Evolutionary conservation across 2,797 vertebrate species (phyloP).

Genomic region (Myotis daubentonii): DNA sequence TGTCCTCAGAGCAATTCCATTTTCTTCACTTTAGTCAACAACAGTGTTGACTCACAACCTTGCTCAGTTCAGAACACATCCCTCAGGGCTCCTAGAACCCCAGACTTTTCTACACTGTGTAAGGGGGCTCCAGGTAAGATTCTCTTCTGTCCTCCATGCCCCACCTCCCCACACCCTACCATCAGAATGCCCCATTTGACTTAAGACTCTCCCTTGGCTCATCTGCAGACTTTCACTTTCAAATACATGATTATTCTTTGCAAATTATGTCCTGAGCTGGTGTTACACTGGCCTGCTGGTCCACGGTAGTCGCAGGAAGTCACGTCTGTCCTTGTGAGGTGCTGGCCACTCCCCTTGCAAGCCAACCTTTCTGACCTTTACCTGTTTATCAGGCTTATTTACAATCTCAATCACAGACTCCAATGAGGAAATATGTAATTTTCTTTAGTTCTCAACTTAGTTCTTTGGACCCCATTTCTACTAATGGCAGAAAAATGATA

Average conservation of each 20-base stretch:
- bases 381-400: not conserved
- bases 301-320: not conserved
- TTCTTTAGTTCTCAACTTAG: slow-evolving; percentile 24
- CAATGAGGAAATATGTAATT: not conserved
- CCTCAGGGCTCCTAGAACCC: not conserved
- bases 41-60: not conserved
- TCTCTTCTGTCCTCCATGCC: not conserved
- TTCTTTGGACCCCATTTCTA: not conserved
- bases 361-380: not conserved
- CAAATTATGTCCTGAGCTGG: not conserved
- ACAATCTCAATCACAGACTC: not conserved
- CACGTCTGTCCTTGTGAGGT: not conserved
- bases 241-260: slow-evolving; percentile 6
- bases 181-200: not conserved
- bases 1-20: slow-evolving; percentile 51
- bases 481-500: slow-evolving; percentile 3
- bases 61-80: not conserved
- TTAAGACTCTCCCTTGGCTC: not conserved
- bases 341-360: not conserved
- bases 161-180: too few relatives aligned
- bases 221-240: slow-evolving; percentile 39
- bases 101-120: not conserved
- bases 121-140: not conserved
- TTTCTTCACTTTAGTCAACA: slow-evolving; percentile 21
- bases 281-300: not conserved